Evolutionary conservation across 2,888 invertebrate species (phyloP).

Genomic region (Xestia xanthographa): DNA sequence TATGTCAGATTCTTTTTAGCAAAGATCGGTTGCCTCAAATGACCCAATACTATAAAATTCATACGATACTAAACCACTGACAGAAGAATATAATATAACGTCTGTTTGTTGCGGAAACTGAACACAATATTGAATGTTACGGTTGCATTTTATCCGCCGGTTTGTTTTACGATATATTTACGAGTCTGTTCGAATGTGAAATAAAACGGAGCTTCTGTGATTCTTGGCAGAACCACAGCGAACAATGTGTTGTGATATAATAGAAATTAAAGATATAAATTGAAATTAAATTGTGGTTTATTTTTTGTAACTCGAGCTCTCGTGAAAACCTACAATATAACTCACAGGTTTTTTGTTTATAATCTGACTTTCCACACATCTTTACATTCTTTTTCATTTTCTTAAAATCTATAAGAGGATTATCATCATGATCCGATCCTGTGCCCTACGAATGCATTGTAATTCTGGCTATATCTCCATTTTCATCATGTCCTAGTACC

Average conservation of each 20-base stretch:
- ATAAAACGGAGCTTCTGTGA: conserved; percentile 41
- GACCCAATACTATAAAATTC: neutral
- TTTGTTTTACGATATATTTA: conserved; percentile 56
- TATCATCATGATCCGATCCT: neutral
- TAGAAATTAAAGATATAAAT: conserved; percentile 16
- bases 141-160: conserved; percentile 43
- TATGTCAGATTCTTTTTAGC: neutral
- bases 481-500: neutral
- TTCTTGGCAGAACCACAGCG: conserved; percentile 40
- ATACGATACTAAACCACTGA: neutral
- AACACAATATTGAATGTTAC: conserved; percentile 42
- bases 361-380: neutral
- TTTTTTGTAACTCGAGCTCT: neutral
- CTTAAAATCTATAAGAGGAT: neutral
- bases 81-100: conserved; percentile 1
- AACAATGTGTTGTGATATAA: conserved; percentile 15
- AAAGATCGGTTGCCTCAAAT: neutral
- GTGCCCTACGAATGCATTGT: neutral
- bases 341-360: neutral
- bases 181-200: conserved; percentile 45
- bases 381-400: neutral
- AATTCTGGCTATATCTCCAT: neutral
- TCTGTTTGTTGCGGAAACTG: conserved; percentile 18
- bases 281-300: neutral
- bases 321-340: too few relatives aligned